phyloP scores from a whole-genome alignment of 2,888 invertebrate species.

The Sinhomidia bicolor region DNA sequence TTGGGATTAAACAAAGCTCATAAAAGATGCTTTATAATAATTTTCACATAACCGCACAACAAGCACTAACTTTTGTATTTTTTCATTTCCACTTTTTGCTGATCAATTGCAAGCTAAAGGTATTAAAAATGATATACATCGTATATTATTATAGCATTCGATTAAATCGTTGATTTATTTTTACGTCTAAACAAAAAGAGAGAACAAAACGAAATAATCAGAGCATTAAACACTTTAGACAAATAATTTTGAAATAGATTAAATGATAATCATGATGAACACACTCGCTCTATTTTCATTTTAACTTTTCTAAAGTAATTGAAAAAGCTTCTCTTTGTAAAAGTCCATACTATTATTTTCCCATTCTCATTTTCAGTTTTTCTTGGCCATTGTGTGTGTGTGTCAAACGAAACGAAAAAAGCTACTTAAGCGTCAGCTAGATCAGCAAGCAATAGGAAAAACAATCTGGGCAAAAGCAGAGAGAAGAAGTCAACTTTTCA shows the following conservation, averaged over 20 bases:
- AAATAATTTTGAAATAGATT: not conserved
- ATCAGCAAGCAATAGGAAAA: not conserved
- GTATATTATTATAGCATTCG: no score
- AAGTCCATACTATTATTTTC: no score
- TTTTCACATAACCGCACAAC: not conserved
- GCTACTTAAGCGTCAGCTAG: no score
- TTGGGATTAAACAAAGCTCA: not conserved
- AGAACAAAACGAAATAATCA: no score
- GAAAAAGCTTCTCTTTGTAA: not conserved
- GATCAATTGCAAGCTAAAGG: not conserved
- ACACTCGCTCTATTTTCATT: not conserved
- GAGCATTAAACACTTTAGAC: not conserved
- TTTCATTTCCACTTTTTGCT: slow-evolving; percentile 2
- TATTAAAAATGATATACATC: slow-evolving; percentile 28
- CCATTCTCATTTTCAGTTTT: not conserved
- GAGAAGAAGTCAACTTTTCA: slow-evolving; percentile 35
- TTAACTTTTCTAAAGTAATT: not conserved
- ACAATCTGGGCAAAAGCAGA: not conserved
- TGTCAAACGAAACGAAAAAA: slow-evolving; percentile 10
- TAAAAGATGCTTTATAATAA: not conserved
- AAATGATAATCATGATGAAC: not conserved
- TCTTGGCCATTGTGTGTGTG: not conserved
- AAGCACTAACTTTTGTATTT: not conserved
- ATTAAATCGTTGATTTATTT: not conserved
- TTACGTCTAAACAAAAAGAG: not conserved